Conservation (phyloP, 1,140 invertebrate species). For the Euwallacea similis region DNA sequence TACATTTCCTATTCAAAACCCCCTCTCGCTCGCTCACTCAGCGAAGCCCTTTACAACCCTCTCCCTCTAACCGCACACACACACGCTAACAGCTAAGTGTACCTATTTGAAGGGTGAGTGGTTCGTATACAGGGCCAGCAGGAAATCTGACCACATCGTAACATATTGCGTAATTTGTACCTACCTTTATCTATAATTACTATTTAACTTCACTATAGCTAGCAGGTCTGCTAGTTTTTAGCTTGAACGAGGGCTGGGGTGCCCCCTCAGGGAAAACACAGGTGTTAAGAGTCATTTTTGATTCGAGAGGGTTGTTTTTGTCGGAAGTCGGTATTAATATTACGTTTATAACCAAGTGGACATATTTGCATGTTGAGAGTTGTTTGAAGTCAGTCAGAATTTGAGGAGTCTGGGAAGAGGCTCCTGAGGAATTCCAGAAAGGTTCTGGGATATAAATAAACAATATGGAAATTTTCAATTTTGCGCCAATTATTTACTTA, state of each 20-base stretch:
- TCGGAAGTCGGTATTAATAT: neutral
- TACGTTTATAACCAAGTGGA: neutral
- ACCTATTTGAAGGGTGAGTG: conserved; percentile 33
- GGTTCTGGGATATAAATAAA: no score
- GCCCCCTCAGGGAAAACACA: conserved; percentile 10
- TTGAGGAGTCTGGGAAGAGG: no score
- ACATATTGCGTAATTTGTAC: conserved; percentile 50
- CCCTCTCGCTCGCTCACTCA: neutral
- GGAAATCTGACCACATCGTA: conserved; percentile 37
- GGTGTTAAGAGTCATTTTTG: conserved; percentile 18
- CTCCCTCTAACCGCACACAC: conserved; percentile 24
- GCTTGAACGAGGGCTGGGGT: neutral
- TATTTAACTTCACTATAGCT: conserved; percentile 22
- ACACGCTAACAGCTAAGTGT: conserved; percentile 15
- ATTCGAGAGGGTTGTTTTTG: conserved; percentile 14
- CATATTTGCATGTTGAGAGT: neutral
- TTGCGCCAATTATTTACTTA: no score
- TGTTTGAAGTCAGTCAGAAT: no score
- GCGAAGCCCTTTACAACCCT: neutral
- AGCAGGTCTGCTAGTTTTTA: conserved; percentile 5
- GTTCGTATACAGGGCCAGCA: conserved; percentile 19
- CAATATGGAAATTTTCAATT: no score
- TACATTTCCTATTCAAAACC: conserved; percentile 6
- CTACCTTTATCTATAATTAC: conserved; percentile 43
- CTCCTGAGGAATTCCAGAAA: no score